Evolutionary conservation across 2,888 invertebrate genomes (phyloP).

Genomic region (Agonopterix subpropinquella): DNA sequence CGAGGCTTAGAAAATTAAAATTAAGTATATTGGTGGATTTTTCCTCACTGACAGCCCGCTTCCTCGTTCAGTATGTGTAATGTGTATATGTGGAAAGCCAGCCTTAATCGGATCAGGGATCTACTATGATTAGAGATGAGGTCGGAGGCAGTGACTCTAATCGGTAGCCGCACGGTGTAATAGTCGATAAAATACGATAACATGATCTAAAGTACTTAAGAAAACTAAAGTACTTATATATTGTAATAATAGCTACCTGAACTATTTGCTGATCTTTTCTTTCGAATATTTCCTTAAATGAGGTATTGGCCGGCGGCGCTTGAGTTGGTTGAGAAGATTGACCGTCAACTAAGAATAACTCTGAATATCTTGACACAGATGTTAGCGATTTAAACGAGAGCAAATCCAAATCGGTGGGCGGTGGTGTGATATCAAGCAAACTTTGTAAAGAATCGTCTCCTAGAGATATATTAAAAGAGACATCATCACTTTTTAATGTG

Average conservation of each 20-base stretch:
- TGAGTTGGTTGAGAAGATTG: not conserved
- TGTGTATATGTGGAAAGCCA: too few relatives aligned
- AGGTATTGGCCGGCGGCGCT: slow-evolving; percentile 11
- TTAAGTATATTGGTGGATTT: too few relatives aligned
- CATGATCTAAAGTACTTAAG: too few relatives aligned
- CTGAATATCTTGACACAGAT: slow-evolving; percentile 43
- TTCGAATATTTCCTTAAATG: slow-evolving; percentile 50
- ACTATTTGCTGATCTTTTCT: slow-evolving; percentile 33
- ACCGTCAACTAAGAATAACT: slow-evolving; percentile 36
- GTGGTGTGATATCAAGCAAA: slow-evolving; percentile 21
- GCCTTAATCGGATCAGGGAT: too few relatives aligned
- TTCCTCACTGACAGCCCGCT: too few relatives aligned
- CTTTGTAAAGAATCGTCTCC: slow-evolving; percentile 25
- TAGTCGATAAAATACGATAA: too few relatives aligned
- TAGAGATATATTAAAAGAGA: slow-evolving; percentile 23
- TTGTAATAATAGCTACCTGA: slow-evolving; percentile 22
- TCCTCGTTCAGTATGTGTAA: too few relatives aligned
- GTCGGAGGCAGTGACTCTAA: too few relatives aligned
- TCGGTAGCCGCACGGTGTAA: too few relatives aligned
- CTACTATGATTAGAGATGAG: too few relatives aligned
- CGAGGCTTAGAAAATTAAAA: too few relatives aligned
- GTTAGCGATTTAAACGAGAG: slow-evolving; percentile 46
- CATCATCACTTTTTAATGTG: slow-evolving; percentile 22
- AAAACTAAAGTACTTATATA: too few relatives aligned
- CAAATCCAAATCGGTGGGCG: slow-evolving; percentile 35